Conservation (phyloP, 64 coral and sea anemone genomes). For the Catalaphyllia jardinei region DNA sequence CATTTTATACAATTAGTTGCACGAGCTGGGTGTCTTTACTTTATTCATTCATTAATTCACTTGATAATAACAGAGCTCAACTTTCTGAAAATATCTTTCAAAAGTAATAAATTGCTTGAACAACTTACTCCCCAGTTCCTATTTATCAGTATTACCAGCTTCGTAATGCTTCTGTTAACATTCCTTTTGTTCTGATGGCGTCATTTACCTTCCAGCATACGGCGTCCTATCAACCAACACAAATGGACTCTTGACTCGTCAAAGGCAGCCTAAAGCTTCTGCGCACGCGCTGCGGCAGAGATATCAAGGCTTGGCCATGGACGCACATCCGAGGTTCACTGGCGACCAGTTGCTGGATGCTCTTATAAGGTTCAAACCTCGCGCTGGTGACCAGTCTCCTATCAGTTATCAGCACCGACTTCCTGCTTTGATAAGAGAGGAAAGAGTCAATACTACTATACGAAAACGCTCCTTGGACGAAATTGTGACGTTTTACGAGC, state of each 20-base stretch:
- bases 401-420: slow-evolving; percentile 26
- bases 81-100: too few relatives aligned
- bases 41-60: too few relatives aligned
- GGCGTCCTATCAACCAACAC: slow-evolving; percentile 40
- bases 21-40: too few relatives aligned
- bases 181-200: too few relatives aligned
- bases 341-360: slow-evolving; percentile 65
- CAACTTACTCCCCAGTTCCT: too few relatives aligned
- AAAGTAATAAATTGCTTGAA: too few relatives aligned
- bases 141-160: too few relatives aligned
- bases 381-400: slow-evolving; percentile 8
- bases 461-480: slow-evolving; percentile 22
- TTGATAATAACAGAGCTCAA: too few relatives aligned
- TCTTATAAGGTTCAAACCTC: slow-evolving; percentile 52
- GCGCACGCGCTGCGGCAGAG: slow-evolving; percentile 58
- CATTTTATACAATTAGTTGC: too few relatives aligned
- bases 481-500: neutral
- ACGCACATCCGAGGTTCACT: slow-evolving; percentile 54
- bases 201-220: neutral
- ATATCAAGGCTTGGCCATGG: slow-evolving; percentile 45
- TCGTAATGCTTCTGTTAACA: too few relatives aligned
- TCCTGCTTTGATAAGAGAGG: slow-evolving; percentile 66
- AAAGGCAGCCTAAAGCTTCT: slow-evolving; percentile 75
- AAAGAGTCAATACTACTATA: slow-evolving; percentile 64
- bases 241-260: slow-evolving; percentile 68